A percentile compares a stretch with the other conserved stretches of the same genome.
Conservation (phyloP, 2,888 invertebrate genomes). For the Perithous albicinctus region DNA sequence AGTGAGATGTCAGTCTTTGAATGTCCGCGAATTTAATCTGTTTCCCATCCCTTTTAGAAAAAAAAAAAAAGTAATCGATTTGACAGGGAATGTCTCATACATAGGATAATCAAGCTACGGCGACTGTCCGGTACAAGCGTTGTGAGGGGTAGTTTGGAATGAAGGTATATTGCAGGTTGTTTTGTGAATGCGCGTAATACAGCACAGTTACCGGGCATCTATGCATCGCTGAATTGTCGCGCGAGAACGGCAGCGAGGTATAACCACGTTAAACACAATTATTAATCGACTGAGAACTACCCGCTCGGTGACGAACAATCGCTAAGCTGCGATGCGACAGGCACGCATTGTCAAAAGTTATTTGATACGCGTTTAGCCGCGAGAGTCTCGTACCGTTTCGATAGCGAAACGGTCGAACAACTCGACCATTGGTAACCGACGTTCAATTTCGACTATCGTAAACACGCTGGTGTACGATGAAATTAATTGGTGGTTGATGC, state of each 20-base stretch:
- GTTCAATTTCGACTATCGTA: conserved; percentile 21
- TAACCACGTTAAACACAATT: conserved; percentile 57
- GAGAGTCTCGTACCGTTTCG: conserved; percentile 38
- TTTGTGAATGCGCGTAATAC: conserved; percentile 5
- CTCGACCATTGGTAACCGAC: conserved; percentile 8
- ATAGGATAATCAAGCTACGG: too few species aligned
- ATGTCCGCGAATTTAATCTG: too few species aligned
- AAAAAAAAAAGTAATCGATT: too few species aligned
- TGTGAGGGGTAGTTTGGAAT: background rate
- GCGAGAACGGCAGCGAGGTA: background rate
- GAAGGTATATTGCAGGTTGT: background rate
- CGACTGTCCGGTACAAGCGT: background rate
- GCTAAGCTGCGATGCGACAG: conserved; percentile 47
- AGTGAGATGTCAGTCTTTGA: too few species aligned
- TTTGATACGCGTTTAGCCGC: conserved; percentile 50
- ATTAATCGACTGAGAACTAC: conserved; percentile 60
- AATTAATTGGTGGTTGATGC: conserved; percentile 2
- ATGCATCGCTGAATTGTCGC: conserved; percentile 9
- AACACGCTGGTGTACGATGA: background rate
- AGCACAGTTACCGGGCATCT: background rate
- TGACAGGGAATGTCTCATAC: too few species aligned
- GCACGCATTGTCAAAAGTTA: conserved; percentile 63
- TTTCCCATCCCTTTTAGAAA: too few species aligned
- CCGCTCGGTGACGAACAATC: conserved; percentile 52
- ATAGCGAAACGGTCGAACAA: conserved; percentile 10